phyloP scores from a whole-genome alignment of 2,888 invertebrate genomes.

The Agonum fuliginosum region DNA sequence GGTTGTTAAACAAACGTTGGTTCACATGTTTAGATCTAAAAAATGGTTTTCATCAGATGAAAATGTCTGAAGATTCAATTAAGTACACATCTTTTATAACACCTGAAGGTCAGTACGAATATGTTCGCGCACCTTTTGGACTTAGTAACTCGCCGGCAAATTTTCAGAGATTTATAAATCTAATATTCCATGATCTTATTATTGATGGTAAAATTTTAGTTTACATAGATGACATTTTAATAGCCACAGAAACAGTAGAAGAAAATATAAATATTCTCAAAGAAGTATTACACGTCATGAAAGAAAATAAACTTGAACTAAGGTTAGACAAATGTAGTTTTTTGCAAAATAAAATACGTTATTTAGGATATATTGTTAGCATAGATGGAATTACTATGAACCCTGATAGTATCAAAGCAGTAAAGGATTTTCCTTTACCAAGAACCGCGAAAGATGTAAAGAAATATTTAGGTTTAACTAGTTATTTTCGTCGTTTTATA shows the following conservation, averaged over 20 bases:
- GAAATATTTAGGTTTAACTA: slow-evolving; percentile 65
- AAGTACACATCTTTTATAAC: slow-evolving; percentile 63
- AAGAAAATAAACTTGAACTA: slow-evolving; percentile 57
- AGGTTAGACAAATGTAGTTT: slow-evolving; percentile 63
- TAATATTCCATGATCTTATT: slow-evolving; percentile 43
- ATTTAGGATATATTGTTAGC: slow-evolving; percentile 64
- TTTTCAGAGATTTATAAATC: slow-evolving; percentile 58
- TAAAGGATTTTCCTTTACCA: slow-evolving; percentile 64
- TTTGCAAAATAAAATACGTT: slow-evolving; percentile 61
- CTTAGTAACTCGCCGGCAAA: slow-evolving; percentile 63
- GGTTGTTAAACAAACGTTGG: slow-evolving; percentile 13
- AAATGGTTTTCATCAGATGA: slow-evolving; percentile 63
- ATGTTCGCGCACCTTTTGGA: slow-evolving; percentile 63
- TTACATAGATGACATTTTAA: slow-evolving; percentile 58
- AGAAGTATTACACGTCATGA: slow-evolving; percentile 50
- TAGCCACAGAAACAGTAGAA: slow-evolving; percentile 52
- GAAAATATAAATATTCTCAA: slow-evolving; percentile 53
- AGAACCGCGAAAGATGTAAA: slow-evolving; percentile 62
- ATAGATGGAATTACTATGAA: slow-evolving; percentile 62
- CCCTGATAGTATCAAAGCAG: slow-evolving; percentile 61
- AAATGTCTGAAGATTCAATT: slow-evolving; percentile 61
- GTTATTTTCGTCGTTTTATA: slow-evolving; percentile 66
- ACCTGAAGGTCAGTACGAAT: slow-evolving; percentile 63
- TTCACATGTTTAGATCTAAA: slow-evolving; percentile 63
- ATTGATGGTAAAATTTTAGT: slow-evolving; percentile 29